A percentile compares a stretch with the other conserved stretches of the same genome.
These are phyloP conservation scores for Cranoglanis bouderius DNA, from an alignment of 2,113 vertebrate genomes.

Conservation along the genomic window DNA sequence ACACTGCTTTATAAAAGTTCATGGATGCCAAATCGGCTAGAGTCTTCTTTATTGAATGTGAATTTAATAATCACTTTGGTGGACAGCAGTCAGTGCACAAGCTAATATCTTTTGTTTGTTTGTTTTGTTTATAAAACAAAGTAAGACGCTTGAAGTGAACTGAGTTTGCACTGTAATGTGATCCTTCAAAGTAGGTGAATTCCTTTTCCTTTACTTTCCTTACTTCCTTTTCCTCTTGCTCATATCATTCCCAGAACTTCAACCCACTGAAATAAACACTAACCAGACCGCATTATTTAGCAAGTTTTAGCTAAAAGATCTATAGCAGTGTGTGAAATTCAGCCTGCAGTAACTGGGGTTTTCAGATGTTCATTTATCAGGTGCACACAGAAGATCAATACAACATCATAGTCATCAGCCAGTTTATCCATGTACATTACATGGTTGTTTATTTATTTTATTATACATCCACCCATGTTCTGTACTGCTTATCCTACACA, in stretches of 20 bases:
- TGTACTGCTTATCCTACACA: no score
- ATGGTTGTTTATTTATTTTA: neutral
- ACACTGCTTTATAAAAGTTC: conserved; percentile 41
- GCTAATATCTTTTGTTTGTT: conserved; percentile 12
- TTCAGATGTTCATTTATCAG: neutral
- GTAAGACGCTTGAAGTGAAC: neutral
- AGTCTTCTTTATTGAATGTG: conserved; percentile 22
- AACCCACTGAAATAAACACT: neutral
- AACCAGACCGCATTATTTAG: neutral
- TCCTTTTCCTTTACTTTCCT: neutral
- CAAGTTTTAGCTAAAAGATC: neutral
- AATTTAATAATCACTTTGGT: conserved; percentile 32
- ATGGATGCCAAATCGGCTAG: conserved; percentile 29
- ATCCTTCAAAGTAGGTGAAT: neutral
- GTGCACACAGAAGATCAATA: neutral
- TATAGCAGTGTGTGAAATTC: neutral
- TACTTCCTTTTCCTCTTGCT: neutral
- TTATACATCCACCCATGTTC: no score
- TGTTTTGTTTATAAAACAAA: conserved; percentile 35
- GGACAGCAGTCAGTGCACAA: conserved; percentile 36
- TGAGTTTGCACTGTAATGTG: neutral
- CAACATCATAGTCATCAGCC: neutral
- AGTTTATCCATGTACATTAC: neutral
- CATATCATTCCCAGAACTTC: neutral
- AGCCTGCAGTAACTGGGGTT: neutral